phyloP scores from a whole-genome alignment of 2,113 vertebrate species.

The Vanacampus margaritifer region DNA sequence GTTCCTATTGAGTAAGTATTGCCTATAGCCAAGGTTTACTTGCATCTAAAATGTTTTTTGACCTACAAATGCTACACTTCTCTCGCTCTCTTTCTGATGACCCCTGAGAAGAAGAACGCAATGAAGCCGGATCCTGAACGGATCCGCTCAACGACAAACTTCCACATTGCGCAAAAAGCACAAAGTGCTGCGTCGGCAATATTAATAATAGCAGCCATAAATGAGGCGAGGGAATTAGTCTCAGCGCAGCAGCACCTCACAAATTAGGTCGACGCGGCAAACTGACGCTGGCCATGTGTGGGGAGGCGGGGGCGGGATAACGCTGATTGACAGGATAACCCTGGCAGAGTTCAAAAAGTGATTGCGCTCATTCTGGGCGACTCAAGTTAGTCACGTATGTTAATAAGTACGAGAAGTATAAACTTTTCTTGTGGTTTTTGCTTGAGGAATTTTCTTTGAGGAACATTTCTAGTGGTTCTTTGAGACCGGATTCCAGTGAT shows the following conservation, averaged over 20 bases:
- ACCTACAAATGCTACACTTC: too few species aligned
- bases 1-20: too few species aligned
- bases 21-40: too few species aligned
- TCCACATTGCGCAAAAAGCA: conserved; percentile 30
- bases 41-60: too few species aligned
- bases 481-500: too few species aligned
- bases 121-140: conserved; percentile 38
- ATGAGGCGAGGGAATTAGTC: conserved; percentile 67
- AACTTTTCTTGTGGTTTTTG: too few species aligned
- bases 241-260: conserved; percentile 48
- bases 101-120: too few species aligned
- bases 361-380: conserved; percentile 6
- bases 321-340: conserved; percentile 7
- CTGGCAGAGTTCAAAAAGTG: conserved; percentile 4
- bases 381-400: not conserved
- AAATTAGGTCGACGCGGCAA: conserved; percentile 61
- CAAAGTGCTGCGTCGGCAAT: conserved; percentile 55
- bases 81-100: too few species aligned
- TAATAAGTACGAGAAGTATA: too few species aligned
- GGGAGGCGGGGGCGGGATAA: conserved; percentile 16
- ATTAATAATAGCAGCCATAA: conserved; percentile 69
- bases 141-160: conserved; percentile 28
- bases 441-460: too few species aligned
- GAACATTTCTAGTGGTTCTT: too few species aligned
- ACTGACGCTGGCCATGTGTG: conserved; percentile 17